Evolutionary conservation across 2,113 vertebrate genomes (phyloP).

Genomic region (Edolisoma coerulescens): DNA sequence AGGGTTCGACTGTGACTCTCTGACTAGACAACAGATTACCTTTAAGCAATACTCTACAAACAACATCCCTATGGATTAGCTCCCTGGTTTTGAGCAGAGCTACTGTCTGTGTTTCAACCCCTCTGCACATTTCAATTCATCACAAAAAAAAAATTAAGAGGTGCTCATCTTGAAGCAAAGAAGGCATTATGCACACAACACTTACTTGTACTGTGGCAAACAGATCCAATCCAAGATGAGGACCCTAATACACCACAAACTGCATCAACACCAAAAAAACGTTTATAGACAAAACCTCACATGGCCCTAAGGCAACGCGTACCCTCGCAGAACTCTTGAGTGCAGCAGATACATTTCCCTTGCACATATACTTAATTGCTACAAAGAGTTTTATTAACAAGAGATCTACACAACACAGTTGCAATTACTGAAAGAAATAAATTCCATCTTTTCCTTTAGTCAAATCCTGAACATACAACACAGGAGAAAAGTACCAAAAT

Average conservation of each 20-base stretch:
- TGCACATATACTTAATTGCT: background rate
- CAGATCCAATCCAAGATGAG: background rate
- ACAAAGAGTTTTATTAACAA: background rate
- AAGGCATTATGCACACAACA: background rate
- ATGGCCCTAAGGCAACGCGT: background rate
- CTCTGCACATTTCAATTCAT: background rate
- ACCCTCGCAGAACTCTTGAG: background rate
- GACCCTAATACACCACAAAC: background rate
- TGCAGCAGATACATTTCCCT: background rate
- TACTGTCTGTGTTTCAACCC: background rate
- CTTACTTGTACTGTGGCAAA: background rate
- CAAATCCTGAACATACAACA: background rate
- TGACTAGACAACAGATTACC: background rate
- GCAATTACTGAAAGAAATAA: background rate
- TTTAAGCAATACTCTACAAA: background rate
- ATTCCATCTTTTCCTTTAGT: background rate
- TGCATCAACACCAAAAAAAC: background rate
- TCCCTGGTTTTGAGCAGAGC: background rate
- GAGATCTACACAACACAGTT: background rate
- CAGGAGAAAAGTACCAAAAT: background rate
- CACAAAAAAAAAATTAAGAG: background rate
- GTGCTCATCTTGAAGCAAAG: background rate
- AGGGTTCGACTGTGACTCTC: background rate
- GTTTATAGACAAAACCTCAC: background rate
- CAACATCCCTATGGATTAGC: background rate